A percentile compares a stretch with the other conserved stretches of the same genome.
Evolutionary conservation across 2,888 invertebrate species (phyloP).

Genomic region (Amphiduros pacificus): DNA sequence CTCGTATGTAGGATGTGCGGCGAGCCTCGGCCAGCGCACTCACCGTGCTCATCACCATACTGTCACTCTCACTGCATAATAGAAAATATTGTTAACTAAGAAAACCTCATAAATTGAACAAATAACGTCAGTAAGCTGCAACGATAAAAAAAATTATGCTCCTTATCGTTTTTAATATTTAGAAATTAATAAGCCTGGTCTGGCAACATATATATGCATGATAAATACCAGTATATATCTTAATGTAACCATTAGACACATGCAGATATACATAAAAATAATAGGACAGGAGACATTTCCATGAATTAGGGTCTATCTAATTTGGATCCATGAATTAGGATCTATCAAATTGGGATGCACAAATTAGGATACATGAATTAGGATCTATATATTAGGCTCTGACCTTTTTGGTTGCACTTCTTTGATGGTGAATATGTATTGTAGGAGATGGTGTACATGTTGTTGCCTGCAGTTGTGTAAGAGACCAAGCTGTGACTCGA

Average conservation of each 20-base stretch:
- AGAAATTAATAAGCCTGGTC: not conserved
- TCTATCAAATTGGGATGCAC: too few species aligned
- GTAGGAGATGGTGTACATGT: conserved; percentile 30
- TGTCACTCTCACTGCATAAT: conserved; percentile 38
- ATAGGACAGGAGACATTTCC: too few species aligned
- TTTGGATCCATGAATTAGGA: too few species aligned
- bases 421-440: conserved; percentile 39
- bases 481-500: not conserved
- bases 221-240: too few species aligned
- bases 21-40: conserved; percentile 72
- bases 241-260: too few species aligned
- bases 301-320: too few species aligned
- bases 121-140: not conserved
- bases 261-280: too few species aligned
- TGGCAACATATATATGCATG: not conserved
- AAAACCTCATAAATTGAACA: too few species aligned
- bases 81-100: conserved; percentile 4
- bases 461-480: conserved; percentile 2
- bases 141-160: not conserved
- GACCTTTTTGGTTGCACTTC: conserved; percentile 38
- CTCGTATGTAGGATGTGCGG: conserved; percentile 75
- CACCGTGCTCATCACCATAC: conserved; percentile 53
- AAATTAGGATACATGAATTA: not conserved
- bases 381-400: not conserved
- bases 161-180: not conserved